Evolutionary conservation across 2,797 vertebrate species (phyloP).

Genomic region (Clamator glandarius): DNA sequence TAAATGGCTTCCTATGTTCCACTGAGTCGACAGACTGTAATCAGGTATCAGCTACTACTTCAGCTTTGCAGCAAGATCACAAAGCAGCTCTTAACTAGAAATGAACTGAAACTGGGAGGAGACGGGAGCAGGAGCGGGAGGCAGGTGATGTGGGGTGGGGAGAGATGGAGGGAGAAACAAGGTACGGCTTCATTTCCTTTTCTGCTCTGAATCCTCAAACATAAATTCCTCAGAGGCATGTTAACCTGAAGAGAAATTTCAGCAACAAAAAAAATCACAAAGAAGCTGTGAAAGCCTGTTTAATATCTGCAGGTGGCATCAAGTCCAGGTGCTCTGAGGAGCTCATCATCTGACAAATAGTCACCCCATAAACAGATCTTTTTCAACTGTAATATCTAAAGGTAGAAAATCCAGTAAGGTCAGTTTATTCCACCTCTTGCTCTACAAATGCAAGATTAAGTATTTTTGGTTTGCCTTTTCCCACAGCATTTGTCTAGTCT

Average conservation of each 20-base stretch:
- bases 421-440: not conserved
- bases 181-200: not conserved
- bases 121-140: not conserved
- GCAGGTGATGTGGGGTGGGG: not conserved
- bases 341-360: not conserved
- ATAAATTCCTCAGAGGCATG: not conserved
- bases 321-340: not conserved
- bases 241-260: constrained; percentile 20
- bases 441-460: not conserved
- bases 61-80: not conserved
- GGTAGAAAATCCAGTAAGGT: not conserved
- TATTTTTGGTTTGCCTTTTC: not conserved
- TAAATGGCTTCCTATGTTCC: not conserved
- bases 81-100: not conserved
- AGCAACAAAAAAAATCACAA: constrained; percentile 15
- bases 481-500: not conserved
- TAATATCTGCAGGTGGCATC: not conserved
- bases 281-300: not conserved
- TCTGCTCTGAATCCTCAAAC: not conserved
- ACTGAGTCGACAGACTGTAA: not conserved
- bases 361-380: not conserved
- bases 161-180: not conserved
- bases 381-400: not conserved
- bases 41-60: not conserved
- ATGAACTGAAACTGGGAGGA: not conserved